phyloP scores from a whole-genome alignment of 2,888 invertebrate species.

The Leucophenga montana region DNA sequence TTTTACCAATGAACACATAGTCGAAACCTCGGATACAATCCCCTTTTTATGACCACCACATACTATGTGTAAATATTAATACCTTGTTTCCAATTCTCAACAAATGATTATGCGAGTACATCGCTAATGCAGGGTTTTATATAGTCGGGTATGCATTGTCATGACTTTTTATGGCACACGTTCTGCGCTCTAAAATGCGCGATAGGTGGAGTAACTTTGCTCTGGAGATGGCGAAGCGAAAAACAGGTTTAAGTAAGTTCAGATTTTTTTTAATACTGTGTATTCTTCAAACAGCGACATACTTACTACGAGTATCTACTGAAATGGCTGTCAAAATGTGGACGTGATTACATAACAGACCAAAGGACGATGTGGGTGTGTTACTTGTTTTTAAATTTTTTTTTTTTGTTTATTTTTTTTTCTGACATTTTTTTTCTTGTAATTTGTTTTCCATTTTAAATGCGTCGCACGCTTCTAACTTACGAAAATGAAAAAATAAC shows the following conservation, averaged over 20 bases:
- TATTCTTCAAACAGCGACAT: too few species aligned
- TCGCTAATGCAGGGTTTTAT: too few species aligned
- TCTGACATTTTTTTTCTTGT: not conserved
- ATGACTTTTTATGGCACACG: not conserved
- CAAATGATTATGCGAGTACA: too few species aligned
- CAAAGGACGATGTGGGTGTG: not conserved
- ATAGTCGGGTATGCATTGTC: not conserved
- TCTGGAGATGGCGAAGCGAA: too few species aligned
- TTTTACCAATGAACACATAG: too few species aligned
- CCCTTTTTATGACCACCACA: too few species aligned
- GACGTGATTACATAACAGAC: not conserved
- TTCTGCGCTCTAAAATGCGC: not conserved
- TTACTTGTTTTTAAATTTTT: conserved; percentile 41
- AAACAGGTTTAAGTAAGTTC: too few species aligned
- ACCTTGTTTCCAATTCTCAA: too few species aligned
- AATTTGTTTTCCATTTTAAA: conserved; percentile 16
- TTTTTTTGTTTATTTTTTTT: conserved; percentile 32
- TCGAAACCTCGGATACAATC: too few species aligned
- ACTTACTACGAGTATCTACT: too few species aligned
- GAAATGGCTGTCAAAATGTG: not conserved
- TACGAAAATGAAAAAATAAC: conserved; percentile 64
- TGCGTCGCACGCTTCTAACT: conserved; percentile 40
- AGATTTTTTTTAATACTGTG: too few species aligned
- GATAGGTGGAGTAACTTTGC: not conserved
- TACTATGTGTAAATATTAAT: too few species aligned